Percentiles rank a stretch among this genome's conserved stretches.
Evolutionary conservation across 2,888 invertebrate genomes (phyloP).

Genomic region (Stenichneumon culpator): DNA sequence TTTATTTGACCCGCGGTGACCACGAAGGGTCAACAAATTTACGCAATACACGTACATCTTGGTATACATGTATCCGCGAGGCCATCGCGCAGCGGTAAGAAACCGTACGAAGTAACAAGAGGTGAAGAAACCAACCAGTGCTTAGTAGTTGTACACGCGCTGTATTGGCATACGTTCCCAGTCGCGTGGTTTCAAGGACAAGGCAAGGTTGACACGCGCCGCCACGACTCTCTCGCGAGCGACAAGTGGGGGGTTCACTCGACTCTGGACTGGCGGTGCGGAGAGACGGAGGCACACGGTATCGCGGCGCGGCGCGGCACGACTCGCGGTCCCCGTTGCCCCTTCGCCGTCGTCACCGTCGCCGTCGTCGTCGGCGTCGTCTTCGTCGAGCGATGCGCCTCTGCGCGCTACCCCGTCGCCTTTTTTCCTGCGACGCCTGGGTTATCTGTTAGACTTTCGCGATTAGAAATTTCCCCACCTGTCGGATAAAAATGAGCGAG

Average conservation of each 20-base stretch:
- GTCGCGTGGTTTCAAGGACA: slow-evolving; percentile 85
- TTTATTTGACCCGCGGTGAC: not conserved
- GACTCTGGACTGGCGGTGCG: slow-evolving; percentile 62
- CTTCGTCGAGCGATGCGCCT: slow-evolving; percentile 30
- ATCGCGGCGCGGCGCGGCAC: slow-evolving; percentile 46
- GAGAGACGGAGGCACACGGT: slow-evolving; percentile 12
- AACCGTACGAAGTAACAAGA: slow-evolving; percentile 15
- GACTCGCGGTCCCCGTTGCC: slow-evolving; percentile 38
- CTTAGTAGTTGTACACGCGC: slow-evolving; percentile 68
- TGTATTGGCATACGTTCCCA: slow-evolving; percentile 77
- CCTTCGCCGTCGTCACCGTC: slow-evolving; percentile 15
- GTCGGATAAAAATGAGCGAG: not conserved
- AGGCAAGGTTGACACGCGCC: slow-evolving; percentile 85
- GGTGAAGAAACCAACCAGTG: slow-evolving; percentile 26
- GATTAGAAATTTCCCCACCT: not conserved
- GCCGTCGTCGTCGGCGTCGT: slow-evolving; percentile 44
- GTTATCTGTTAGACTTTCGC: slow-evolving; percentile 7
- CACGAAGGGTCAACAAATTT: not conserved
- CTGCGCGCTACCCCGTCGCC: slow-evolving; percentile 15
- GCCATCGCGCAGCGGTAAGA: slow-evolving; percentile 8
- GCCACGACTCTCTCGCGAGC: slow-evolving; percentile 69
- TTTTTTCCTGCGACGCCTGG: not conserved
- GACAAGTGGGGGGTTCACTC: slow-evolving; percentile 55
- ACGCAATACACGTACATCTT: not conserved
- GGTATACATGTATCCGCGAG: not conserved